Evolutionary conservation across 2,797 vertebrate genomes (phyloP).

Genomic region (Myotis pilosus): DNA sequence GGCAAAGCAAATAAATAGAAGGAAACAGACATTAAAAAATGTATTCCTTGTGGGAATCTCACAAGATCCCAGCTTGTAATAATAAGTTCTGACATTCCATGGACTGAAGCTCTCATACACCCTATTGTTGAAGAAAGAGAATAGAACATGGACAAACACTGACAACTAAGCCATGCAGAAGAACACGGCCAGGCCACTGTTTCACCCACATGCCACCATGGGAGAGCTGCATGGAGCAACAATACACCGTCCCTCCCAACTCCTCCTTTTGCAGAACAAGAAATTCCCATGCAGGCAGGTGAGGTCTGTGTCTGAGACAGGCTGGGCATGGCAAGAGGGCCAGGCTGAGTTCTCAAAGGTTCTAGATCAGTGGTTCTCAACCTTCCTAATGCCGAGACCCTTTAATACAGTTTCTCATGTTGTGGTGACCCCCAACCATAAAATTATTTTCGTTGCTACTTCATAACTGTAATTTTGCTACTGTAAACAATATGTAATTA

Average conservation of each 20-base stretch:
- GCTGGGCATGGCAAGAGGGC: neutral
- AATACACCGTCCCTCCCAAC: accelerated
- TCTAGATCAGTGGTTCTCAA: neutral
- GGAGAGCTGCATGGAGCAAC: neutral
- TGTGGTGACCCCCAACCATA: too few relatives aligned
- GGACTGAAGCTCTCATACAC: neutral
- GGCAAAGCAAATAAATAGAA: neutral
- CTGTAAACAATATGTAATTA: too few relatives aligned
- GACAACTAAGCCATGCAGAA: neutral
- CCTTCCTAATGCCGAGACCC: too few relatives aligned
- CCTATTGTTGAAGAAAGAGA: neutral
- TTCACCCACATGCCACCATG: neutral
- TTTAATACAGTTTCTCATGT: too few relatives aligned
- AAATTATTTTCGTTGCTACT: too few relatives aligned
- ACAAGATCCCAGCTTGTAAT: neutral
- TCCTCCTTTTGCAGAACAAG: neutral
- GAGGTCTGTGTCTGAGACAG: neutral
- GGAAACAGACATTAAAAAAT: neutral
- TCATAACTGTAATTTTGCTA: too few relatives aligned
- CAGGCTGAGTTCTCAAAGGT: neutral
- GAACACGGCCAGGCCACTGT: neutral
- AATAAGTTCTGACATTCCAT: neutral
- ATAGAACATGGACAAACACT: accelerated
- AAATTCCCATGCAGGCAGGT: neutral
- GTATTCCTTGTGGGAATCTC: neutral